These are phyloP conservation scores for Chrosomus eos DNA, from an alignment of 2,797 vertebrate genomes.

Conservation along the genomic window DNA sequence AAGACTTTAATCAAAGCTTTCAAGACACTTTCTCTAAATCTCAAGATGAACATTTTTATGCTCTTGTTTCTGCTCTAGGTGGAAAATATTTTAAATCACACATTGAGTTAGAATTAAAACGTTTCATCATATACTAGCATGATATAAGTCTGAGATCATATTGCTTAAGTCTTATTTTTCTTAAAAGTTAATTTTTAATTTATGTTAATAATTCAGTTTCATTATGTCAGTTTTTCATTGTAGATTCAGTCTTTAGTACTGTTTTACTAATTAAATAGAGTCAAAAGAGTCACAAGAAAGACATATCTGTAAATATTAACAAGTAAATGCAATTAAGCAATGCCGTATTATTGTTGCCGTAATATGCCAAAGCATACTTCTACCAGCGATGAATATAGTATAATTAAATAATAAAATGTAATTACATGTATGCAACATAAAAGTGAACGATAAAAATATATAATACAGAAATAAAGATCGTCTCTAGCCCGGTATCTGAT, in stretches of 20 bases:
- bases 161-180: neutral
- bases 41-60: neutral
- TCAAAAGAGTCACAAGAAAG: neutral
- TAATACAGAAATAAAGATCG: slow-evolving; percentile 35
- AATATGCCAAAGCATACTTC: neutral
- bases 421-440: slow-evolving; percentile 1
- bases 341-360: neutral
- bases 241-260: neutral
- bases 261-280: no score
- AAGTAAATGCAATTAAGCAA: neutral
- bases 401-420: neutral
- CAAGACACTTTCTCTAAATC: slow-evolving; percentile 47
- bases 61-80: neutral
- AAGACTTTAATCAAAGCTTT: slow-evolving; percentile 53
- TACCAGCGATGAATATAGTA: neutral
- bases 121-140: neutral
- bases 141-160: neutral
- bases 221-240: neutral
- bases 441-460: neutral
- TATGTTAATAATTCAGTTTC: neutral
- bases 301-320: neutral
- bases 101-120: slow-evolving; percentile 14
- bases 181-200: neutral
- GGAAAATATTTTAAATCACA: neutral
- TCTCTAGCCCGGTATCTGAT: slow-evolving; percentile 61